Percentiles rank a stretch among this genome's conserved stretches.
Evolutionary conservation across 2,888 invertebrate species (phyloP).

Genomic region (Suillia variegata): DNA sequence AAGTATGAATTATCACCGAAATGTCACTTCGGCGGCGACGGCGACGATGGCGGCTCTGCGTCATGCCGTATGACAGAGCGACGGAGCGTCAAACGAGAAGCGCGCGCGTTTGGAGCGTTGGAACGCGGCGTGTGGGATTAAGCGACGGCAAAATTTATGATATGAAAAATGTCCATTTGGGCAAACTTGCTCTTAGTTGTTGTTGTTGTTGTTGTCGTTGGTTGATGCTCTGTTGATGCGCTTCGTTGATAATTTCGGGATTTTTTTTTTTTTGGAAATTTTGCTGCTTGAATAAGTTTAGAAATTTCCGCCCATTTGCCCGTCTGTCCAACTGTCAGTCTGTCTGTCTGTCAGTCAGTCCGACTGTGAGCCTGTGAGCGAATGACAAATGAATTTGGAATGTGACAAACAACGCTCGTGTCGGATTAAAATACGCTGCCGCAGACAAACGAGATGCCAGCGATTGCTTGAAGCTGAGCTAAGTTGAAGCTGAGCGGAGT

Average conservation of each 20-base stretch:
- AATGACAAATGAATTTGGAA: slow-evolving; percentile 56
- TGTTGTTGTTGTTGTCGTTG: slow-evolving; percentile 5
- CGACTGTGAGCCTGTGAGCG: slow-evolving; percentile 21
- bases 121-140: slow-evolving; percentile 56
- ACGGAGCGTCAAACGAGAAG: too few relatives aligned
- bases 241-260: slow-evolving; percentile 36
- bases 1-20: slow-evolving; percentile 59
- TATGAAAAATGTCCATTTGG: slow-evolving; percentile 53
- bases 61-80: too few relatives aligned
- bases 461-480: too few relatives aligned
- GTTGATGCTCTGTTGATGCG: slow-evolving; percentile 14
- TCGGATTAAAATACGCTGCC: slow-evolving; percentile 41
- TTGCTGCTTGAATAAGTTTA: slow-evolving; percentile 29
- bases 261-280: not conserved
- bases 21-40: slow-evolving; percentile 42
- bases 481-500: too few relatives aligned
- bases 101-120: too few relatives aligned
- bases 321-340: too few relatives aligned
- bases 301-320: too few relatives aligned
- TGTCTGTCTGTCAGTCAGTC: too few relatives aligned
- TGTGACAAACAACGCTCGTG: slow-evolving; percentile 55
- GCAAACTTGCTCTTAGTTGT: slow-evolving; percentile 23
- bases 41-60: too few relatives aligned
- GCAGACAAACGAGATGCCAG: too few relatives aligned
- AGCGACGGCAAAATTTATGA: slow-evolving; percentile 53